phyloP scores from a whole-genome alignment of 2,797 vertebrate species.

The Melopsittacus undulatus region DNA sequence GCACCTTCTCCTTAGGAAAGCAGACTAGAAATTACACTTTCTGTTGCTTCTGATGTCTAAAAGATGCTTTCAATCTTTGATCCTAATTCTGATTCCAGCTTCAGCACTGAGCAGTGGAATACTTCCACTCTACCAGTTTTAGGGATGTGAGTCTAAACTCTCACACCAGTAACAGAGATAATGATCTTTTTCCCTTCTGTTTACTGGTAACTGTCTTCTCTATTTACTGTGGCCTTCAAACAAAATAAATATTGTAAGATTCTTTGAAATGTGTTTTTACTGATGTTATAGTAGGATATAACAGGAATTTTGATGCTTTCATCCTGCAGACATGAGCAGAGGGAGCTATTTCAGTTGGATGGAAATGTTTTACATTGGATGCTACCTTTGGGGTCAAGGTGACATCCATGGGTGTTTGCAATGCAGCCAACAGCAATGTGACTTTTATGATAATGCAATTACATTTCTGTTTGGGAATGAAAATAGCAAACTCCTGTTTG shows the following conservation, averaged over 20 bases:
- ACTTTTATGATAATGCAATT: constrained; percentile 28
- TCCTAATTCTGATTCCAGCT: neutral
- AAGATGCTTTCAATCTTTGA: neutral
- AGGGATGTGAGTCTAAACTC: neutral
- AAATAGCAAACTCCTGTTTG: neutral
- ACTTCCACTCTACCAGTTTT: neutral
- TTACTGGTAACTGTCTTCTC: neutral
- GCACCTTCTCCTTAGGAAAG: neutral
- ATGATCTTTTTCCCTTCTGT: neutral
- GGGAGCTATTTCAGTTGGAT: neutral
- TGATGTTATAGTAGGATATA: neutral
- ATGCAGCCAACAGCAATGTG: neutral
- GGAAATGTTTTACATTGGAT: neutral
- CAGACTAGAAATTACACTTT: neutral
- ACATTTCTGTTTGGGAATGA: constrained; percentile 10
- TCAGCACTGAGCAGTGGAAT: neutral
- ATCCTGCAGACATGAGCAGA: neutral
- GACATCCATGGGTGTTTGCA: neutral
- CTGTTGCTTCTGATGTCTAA: neutral
- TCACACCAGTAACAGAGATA: neutral
- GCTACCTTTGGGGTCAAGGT: neutral
- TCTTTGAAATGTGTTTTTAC: neutral
- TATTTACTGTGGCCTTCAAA: neutral
- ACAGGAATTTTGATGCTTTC: neutral
- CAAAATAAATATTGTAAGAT: neutral